Base-by-base conservation (phyloP, 2,113 vertebrate genomes). In the Gasterosteus aculeatus region DNA sequence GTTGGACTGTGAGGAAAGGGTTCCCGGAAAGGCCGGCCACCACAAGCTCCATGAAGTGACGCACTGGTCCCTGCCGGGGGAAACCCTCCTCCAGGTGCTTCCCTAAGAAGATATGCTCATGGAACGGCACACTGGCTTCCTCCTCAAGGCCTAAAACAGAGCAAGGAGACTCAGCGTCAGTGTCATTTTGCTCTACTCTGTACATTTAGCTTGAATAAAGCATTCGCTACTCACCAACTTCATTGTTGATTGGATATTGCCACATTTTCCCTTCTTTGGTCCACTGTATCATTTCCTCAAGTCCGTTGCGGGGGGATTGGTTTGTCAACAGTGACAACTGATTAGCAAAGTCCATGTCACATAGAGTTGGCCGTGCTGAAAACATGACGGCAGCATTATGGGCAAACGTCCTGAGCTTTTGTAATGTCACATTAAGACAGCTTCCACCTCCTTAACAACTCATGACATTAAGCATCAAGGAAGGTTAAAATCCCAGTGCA, bases 241-340 rank as follows among this genome's bases (percentile, higher is more conserved):
- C 97, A 42, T 98, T 99, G 92, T 97, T 86, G 82, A 99, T 81
- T 31, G 98, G 98, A 69, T 94, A 99, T 33, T 94, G 93, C 97
- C 98, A 98, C 56, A 98, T 81, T 78, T 95, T 98, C 18, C 96
- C 97, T 9, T 98, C 95, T 87, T 95, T 95, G 5, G 97, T 99
- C 98, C 96, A 99, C 89, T 96, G 93, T 78, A 99, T 97, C 96
- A 98, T 96, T 85, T 99, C 97, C 75, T 99, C 96, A 89, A 99
- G 94, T n/a, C 94, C 95, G 0, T 99, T 98, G 9, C 90, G 93
- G n/a, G 95, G 95, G 38, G 73, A 81, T 41, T 94, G 94, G 16
- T 95, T 91, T 47, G 74, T 82, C 2, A 87, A 18, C 35, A 77
- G 58, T 12, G 93, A 93, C 58, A 99, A 72, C 39, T 94, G 75